Evolutionary conservation across 2,797 vertebrate genomes (phyloP), one percentile per base, ranked within the genome.

Genomic region (Acestrorhynchus altus): DNA sequence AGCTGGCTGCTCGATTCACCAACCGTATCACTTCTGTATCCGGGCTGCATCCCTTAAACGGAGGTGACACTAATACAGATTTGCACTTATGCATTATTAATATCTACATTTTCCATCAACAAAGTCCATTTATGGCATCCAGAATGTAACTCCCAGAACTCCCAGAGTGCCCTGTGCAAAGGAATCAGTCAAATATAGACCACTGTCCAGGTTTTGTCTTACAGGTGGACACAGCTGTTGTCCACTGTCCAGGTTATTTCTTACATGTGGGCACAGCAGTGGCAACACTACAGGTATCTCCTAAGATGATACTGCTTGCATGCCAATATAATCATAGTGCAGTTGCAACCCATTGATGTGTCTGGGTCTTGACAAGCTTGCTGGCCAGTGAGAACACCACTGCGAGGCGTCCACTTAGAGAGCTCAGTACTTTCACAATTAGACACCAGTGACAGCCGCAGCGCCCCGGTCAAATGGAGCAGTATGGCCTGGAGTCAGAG

Each of bases 401-500:
- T 35, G 31, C 6, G 52, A 78, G 71, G 63, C 26, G 20, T 51
- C 44, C 26, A 59, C 26, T 42, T 74, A 72, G 63, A 49, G 49
- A 64, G 57, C 52, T 65, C 31, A n/a, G 61, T 40, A 49, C 1
- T 65, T 64, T 81, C 69, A 77, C 79, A 77, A 67, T 73, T 79
- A 72, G 52, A 52, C 28, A 65, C 52, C 57, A 72, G 61, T 63
- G 74, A 72, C 77, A 76, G 73, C 49, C 75, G 61, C 24, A 64
- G n/a, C 26, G 49, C 60, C 64, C 54, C 71, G 65, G 71, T 72
- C 84, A 88, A 89, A 87, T 86, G 88, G 86, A 90, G 85, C 87
- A 90, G 86, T 86, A n/a, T 13, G 40, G 65, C 64, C 54, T 46
- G 24, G 15, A 66, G 60, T 42, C 12, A 60, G 52, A 35, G 49